These are phyloP conservation scores for Cygnus buccinator DNA, from an alignment of 2,113 vertebrate genomes.

Conservation along the genomic window DNA sequence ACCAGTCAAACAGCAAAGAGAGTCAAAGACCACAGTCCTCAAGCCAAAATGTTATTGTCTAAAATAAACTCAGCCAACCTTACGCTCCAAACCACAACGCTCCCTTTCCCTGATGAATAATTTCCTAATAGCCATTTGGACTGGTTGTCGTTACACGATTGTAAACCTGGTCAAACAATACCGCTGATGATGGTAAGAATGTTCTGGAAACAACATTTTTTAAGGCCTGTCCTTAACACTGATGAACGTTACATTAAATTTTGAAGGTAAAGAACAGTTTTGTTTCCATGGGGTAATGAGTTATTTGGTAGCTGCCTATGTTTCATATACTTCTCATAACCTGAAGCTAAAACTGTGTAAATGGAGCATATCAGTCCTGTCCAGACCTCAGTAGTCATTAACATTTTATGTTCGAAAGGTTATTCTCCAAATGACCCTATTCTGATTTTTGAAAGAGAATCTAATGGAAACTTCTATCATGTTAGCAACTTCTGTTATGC, in stretches of 20 bases:
- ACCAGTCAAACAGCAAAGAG: neutral
- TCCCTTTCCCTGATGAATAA: neutral
- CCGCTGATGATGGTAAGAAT: neutral
- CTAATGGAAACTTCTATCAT: neutral
- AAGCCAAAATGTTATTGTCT: neutral
- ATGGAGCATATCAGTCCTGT: neutral
- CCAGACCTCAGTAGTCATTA: neutral
- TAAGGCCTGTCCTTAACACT: neutral
- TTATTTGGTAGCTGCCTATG: neutral
- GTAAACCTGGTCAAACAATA: neutral
- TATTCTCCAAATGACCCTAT: neutral
- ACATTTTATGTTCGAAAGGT: neutral
- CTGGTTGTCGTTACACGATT: rapidly evolving
- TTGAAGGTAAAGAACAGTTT: neutral
- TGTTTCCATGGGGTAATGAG: neutral
- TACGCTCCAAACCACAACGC: neutral
- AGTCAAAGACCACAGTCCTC: neutral
- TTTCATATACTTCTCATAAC: neutral
- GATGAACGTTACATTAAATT: neutral
- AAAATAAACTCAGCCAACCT: neutral
- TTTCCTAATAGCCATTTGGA: neutral
- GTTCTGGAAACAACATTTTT: neutral
- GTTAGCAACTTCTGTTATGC: neutral
- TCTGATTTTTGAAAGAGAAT: neutral
- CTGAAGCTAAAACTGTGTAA: neutral